phyloP scores from a whole-genome alignment of 2,113 vertebrate species.

The Apeltes quadracus region DNA sequence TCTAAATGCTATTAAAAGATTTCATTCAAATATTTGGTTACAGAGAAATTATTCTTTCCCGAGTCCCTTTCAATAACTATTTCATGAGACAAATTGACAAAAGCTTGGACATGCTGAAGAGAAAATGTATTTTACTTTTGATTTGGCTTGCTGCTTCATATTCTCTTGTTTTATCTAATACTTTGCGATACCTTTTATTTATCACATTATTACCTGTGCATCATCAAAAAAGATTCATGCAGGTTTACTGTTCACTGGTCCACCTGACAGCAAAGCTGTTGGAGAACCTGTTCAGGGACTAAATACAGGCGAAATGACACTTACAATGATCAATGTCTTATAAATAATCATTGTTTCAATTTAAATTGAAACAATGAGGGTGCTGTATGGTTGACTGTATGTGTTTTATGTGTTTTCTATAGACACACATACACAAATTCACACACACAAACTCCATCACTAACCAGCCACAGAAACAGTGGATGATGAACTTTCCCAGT shows the following conservation, averaged over 20 bases:
- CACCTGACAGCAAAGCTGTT: neutral
- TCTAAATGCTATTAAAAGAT: neutral
- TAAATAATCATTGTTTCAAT: neutral
- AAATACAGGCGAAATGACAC: neutral
- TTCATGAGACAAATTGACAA: neutral
- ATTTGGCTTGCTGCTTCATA: conserved; percentile 23
- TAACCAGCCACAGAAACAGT: conserved; percentile 20
- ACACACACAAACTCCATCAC: conserved; percentile 23
- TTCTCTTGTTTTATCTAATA: conserved; percentile 43
- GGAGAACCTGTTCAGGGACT: neutral
- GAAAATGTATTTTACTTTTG: conserved; percentile 22
- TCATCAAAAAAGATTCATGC: conserved; percentile 2
- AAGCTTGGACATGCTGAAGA: conserved; percentile 15
- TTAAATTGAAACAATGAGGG: neutral
- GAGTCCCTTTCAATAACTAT: neutral
- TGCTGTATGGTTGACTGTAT: neutral
- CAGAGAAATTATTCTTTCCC: neutral
- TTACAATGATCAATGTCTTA: neutral
- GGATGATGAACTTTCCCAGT: conserved; percentile 7
- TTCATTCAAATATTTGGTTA: neutral
- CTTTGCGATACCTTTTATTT: conserved; percentile 22
- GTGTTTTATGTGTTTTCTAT: neutral
- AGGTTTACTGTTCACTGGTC: neutral
- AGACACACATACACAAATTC: neutral
- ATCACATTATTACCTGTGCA: conserved; percentile 6